phyloP scores from a whole-genome alignment of 2,113 vertebrate genomes.

The Sphaerodactylus townsendi region DNA sequence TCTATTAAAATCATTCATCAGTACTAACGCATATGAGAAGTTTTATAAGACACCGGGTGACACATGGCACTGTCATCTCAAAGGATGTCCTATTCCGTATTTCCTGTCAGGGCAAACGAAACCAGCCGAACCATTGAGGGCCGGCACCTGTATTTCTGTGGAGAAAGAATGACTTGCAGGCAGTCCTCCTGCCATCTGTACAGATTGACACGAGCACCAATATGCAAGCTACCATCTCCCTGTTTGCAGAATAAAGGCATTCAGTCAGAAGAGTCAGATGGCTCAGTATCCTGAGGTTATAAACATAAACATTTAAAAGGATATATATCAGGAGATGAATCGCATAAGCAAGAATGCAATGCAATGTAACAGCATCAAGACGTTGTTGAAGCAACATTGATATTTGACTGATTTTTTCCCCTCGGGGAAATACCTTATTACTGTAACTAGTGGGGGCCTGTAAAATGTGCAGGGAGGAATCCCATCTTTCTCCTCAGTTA shows the following conservation, averaged over 20 bases:
- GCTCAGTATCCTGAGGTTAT: slow-evolving; percentile 44
- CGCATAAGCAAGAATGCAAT: neutral
- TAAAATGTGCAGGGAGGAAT: too few relatives aligned
- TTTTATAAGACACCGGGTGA: neutral
- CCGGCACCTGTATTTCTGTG: slow-evolving; percentile 11
- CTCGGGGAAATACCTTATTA: too few relatives aligned
- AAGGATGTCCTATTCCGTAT: neutral
- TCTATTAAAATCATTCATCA: neutral
- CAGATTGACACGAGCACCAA: slow-evolving; percentile 51
- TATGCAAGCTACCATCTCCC: slow-evolving; percentile 44
- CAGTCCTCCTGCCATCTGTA: slow-evolving; percentile 32
- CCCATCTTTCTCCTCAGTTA: too few relatives aligned
- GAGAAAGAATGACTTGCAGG: slow-evolving; percentile 22
- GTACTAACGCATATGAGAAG: neutral
- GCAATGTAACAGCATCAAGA: too few relatives aligned
- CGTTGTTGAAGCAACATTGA: too few relatives aligned
- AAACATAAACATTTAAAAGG: slow-evolving; percentile 23
- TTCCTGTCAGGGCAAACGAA: neutral
- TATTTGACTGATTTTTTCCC: too few relatives aligned
- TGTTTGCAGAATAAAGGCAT: slow-evolving; percentile 46
- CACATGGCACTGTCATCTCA: neutral
- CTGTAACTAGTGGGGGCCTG: too few relatives aligned
- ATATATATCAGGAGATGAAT: neutral
- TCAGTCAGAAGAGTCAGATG: slow-evolving; percentile 56
- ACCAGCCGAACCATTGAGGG: neutral